Conservation (phyloP, 2,113 vertebrate genomes). For the Limanda limanda region DNA sequence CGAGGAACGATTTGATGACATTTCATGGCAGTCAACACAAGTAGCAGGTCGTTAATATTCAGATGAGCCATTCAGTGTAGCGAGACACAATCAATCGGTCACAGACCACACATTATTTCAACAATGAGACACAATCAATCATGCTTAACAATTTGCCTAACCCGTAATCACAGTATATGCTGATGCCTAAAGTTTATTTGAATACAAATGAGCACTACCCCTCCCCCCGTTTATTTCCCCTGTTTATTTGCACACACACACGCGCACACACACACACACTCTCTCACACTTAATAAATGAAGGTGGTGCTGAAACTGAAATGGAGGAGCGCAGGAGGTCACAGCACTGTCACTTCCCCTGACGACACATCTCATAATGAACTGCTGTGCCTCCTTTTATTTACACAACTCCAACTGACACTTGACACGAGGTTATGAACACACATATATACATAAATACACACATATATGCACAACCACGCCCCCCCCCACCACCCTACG, state of each 20-base stretch:
- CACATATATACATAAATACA: neutral
- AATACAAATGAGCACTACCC: slow-evolving; percentile 70
- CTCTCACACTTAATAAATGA: slow-evolving; percentile 64
- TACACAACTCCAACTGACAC: slow-evolving; percentile 44
- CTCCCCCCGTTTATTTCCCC: neutral
- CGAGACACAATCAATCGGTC: slow-evolving; percentile 56
- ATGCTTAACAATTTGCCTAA: slow-evolving; percentile 66
- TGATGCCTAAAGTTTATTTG: slow-evolving; percentile 67
- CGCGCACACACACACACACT: neutral
- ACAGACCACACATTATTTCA: slow-evolving; percentile 71
- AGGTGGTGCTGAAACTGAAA: slow-evolving; percentile 26
- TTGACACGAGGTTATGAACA: slow-evolving; percentile 20
- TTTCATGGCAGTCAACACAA: slow-evolving; percentile 36
- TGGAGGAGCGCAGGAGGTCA: slow-evolving; percentile 28
- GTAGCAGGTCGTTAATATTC: slow-evolving; percentile 60
- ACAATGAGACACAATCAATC: slow-evolving; percentile 77
- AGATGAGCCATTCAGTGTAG: slow-evolving; percentile 47
- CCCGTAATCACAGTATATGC: slow-evolving; percentile 72
- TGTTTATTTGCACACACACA: slow-evolving; percentile 10
- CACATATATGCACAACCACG: neutral
- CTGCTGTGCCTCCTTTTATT: slow-evolving; percentile 54
- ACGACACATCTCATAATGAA: slow-evolving; percentile 55
- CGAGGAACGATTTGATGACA: slow-evolving; percentile 36
- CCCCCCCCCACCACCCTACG: slow-evolving; percentile 1
- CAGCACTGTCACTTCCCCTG: slow-evolving; percentile 44